Base-by-base conservation (phyloP, 2,113 vertebrate species). In the Helogale parvula region DNA sequence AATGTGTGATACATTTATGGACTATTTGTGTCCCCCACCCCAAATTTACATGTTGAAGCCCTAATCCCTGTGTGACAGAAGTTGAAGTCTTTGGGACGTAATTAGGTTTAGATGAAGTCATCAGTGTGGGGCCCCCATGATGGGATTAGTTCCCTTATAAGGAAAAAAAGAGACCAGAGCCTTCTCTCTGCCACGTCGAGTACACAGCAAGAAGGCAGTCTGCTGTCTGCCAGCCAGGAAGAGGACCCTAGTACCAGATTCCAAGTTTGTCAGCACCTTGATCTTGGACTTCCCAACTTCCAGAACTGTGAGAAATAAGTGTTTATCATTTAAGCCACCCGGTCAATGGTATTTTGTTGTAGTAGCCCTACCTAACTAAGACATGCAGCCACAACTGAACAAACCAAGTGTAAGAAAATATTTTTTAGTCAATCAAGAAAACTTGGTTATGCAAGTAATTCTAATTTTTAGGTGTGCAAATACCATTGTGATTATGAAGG, bases 391-490 rank as follows among this genome's bases (percentile, higher is more conserved):
- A 63, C n/a, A 4, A 7, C 5, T 6, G 19, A n/a, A 77, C 2
- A 65, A 35, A 52, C 2, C 60, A 90, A 90, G 65, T 54, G 16
- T 65, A 14, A 80, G 79, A 57, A 93, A 76, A 81, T 13, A 45
- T 57, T 88, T 84, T 71, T n/a, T 3, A 74, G 72, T n/a, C 76
- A 57, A 93, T 50, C 33, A 87, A 14, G 41, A 72, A 85, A 96
- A 89, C 33, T 27, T n/a, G 17, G 14, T 74, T 54, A 16, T 33
- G 17, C 33, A 45, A 82, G 35, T 82, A 77, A 71, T 17, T 33
- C 23, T 90, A 41, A 91, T 54, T 41, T 45, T 68, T 45, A 47
- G 21, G 16, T 65, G 6, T 77, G 12, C n/a, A 50, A 60, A 69
- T 31, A 1, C 16, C n/a, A 52, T 68, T 13, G 19, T 21, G 5